Conservation (phyloP, 2,113 vertebrate species). For the Onychostoma macrolepis region DNA sequence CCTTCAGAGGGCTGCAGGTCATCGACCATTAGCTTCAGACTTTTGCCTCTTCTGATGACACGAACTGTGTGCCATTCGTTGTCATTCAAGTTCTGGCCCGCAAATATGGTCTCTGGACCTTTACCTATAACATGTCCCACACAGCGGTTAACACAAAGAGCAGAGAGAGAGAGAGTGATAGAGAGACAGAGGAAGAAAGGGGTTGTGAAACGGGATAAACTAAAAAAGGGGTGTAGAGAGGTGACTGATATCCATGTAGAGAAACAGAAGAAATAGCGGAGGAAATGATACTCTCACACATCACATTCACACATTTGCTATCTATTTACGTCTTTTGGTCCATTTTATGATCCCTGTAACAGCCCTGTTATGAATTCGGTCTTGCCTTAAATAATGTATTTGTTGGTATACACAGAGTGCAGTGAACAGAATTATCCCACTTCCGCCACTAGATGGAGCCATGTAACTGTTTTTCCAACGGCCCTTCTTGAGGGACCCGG, state of each 20-base stretch:
- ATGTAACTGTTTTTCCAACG: conserved; percentile 2
- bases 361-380: background rate
- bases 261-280: conserved; percentile 37
- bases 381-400: background rate
- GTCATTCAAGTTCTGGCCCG: conserved; percentile 98
- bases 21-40: conserved; percentile 95
- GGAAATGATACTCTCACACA: conserved; percentile 27
- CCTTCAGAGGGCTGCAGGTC: conserved; percentile 87
- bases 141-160: conserved; percentile 78
- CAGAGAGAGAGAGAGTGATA: conserved; percentile 33
- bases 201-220: conserved; percentile 22
- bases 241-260: conserved; percentile 30
- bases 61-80: conserved; percentile 99
- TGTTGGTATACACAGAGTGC: background rate
- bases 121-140: conserved; percentile 99
- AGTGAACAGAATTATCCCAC: background rate
- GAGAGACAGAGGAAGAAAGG: conserved; percentile 44
- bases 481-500: conserved; percentile 4
- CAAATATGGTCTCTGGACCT: conserved; percentile 99
- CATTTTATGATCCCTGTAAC: background rate
- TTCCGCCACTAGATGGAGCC: conserved; percentile 54
- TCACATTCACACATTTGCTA: conserved; percentile 42
- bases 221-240: background rate
- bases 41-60: conserved; percentile 95
- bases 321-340: background rate